Evolutionary conservation across 2,797 vertebrate species (phyloP), one percentile per base, ranked within the genome.

Genomic region (Gambelia wislizenii): DNA sequence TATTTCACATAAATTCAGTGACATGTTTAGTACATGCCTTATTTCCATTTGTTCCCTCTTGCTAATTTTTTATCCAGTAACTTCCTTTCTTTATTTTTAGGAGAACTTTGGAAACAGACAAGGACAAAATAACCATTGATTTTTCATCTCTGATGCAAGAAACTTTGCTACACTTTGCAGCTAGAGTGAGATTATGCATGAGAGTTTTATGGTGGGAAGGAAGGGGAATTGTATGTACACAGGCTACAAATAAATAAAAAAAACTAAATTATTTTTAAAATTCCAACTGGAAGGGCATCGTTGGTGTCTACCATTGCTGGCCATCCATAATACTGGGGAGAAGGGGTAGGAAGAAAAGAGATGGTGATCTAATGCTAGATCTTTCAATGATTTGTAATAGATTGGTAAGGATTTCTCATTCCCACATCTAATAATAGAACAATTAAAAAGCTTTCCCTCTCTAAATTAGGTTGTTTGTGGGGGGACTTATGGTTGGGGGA

Each of bases 51-150:
- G 44, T 22, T 20, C 16, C 36, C 54, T 44, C 10, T 56, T 81
- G n/a, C 27, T 44, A 36, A 1, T 64, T 59, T 64, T 27, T 81
- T 1, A 64, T 67, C n/a, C 2, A 82, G 6, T 67, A 3, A 0
- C 0, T 90, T 75, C 85, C 88, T 77, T 54, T 49, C 89, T 44
- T 92, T 64, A 44, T 86, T 95, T 82, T 88, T 89, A 97, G 96
- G 95, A 93, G 91, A 96, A 95, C n/a, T 39, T 96, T 90, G 87
- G 78, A 84, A 89, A 78, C 6, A 95, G 89, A 96, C 67, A 82
- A 87, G 36, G 88, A 64, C 85, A 69, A 30, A 52, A 36, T 10
- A n/a, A 0, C 86, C 14, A 0, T 7, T 47, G 72, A 64, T 75
- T 22, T 75, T n/a, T 56, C n/a, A 16, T 20, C 77, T 80, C 22